phyloP scores from a whole-genome alignment of 2,888 invertebrate species.

The Ochlodes sylvanus region DNA sequence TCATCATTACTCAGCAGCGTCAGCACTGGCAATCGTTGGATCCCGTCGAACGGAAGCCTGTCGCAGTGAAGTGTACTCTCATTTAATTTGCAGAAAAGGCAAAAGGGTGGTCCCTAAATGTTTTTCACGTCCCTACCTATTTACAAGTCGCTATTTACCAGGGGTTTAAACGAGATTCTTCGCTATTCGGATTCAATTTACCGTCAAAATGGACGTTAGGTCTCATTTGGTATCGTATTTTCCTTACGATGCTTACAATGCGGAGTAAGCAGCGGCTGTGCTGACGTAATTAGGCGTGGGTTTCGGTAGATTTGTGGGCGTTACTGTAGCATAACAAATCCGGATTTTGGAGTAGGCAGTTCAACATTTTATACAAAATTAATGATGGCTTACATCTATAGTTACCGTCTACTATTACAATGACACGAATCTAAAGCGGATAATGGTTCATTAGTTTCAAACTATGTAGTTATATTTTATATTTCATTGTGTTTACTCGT shows the following conservation, averaged over 20 bases:
- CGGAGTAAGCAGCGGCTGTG: not conserved
- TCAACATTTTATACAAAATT: not conserved
- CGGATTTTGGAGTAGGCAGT: not conserved
- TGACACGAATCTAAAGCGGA: too few species aligned
- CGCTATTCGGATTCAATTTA: conserved; percentile 79
- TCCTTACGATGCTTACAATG: conserved; percentile 27
- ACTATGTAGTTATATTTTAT: not conserved
- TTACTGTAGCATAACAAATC: conserved; percentile 4
- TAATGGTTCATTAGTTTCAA: too few species aligned
- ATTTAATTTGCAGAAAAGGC: conserved; percentile 77
- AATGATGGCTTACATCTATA: not conserved
- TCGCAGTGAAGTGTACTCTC: conserved; percentile 56
- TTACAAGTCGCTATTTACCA: conserved; percentile 76
- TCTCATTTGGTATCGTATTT: conserved; percentile 59
- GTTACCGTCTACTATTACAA: too few species aligned
- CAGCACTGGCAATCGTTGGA: conserved; percentile 38
- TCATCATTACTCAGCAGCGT: conserved; percentile 26
- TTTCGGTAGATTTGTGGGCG: not conserved
- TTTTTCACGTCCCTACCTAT: conserved; percentile 73
- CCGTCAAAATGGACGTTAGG: conserved; percentile 73
- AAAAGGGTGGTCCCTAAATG: conserved; percentile 74
- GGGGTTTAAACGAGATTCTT: conserved; percentile 65
- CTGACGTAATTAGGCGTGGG: conserved; percentile 21
- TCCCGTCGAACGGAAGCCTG: conserved; percentile 47
- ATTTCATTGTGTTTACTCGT: not conserved